Base-by-base conservation (phyloP, 2,888 invertebrate species). In the Uropetala carovei region DNA sequence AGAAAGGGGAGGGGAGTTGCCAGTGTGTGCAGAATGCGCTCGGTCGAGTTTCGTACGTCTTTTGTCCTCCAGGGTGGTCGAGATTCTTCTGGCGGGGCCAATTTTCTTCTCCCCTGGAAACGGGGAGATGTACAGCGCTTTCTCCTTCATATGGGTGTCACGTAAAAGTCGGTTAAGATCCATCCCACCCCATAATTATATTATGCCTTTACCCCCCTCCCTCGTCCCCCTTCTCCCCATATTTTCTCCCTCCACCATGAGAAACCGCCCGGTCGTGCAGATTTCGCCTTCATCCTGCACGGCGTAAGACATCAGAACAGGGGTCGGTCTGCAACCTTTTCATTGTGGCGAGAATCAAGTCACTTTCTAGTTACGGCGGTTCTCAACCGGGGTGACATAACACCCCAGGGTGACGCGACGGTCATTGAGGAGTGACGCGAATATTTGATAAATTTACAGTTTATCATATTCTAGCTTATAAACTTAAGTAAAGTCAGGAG, bases 41-140 rank as follows among this genome's bases (percentile, higher is more conserved):
- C 57, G 13, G 59, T 59, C 58, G 58, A 75, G 75, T 75, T 75
- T 75, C 22, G 75, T 75, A 22, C 75, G 75, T 2, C 75, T 75
- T 75, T 75, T 75, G 75, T 75, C 75, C 75, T 75, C 75, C 18
- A 27, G 75, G 75, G 75, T 75, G 75, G 75, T 75, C 75, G 75
- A 75, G 14, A 75, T 75, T 75, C 75, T 75, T 75, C 27, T 27
- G n/a, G 27, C 75, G 22, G 75, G 75, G 27, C 75, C 75, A 75
- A 75, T 75, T 75, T 75, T 75, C 75, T 75, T 75, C 75, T 75
- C 75, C 22, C 22, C 75, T 22, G 75, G 75, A 75, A 27, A 27
- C 75, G 75, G 75, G 75, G 75, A 75, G 27, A 75, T 75, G 75
- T 75, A 75, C 75, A 75, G 8, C 75, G 22, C 75, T 14, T 75